Base-by-base conservation (phyloP, 23 tunicate species). In the Styela clava region DNA sequence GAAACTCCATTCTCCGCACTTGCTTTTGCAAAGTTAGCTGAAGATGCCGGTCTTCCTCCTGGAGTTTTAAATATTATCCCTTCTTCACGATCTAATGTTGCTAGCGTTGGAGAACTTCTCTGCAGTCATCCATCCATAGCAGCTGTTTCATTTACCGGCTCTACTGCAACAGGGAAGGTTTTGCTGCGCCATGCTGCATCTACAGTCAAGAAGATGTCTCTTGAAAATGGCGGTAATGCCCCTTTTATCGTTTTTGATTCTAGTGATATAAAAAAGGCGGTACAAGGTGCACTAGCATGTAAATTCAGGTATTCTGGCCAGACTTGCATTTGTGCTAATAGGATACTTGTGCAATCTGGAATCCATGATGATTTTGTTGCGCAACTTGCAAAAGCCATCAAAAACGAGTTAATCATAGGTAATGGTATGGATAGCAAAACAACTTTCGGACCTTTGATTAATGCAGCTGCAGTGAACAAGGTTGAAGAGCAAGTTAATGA, bases 121-220 rank as follows among this genome's bases (percentile, higher is more conserved):
- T 27, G 32, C 9, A n/a, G 33, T 18, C 83, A 79, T 26, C 74
- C 83, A 31, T 61, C 51, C 26, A 33, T 79, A 2, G 73, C 65
- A 31, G 67, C 25, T 28, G 67, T 79, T 21, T 61, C 83, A 26
- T 79, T 79, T 33, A 84, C 88, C 37, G 79, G 79, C 52, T 79
- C 74, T 16, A 79, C 85, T 34, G 52, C 24, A 7, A 80, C 70
- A 19, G 88, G 86, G 51, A 68, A 79, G 28, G 35, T 64, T 26
- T 25, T 84, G 22, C 24, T 79, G 31, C 24, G 31, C 21, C 84
- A 79, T 23, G 69, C 85, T 23, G 76, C 88, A 9, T 30, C 83
- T 31, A 79, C 85, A 21, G 85, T 84, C 61, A 84, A 84, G 78
- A 79, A 79, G 23, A 86, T 84, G 27, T 64, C 88, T 19, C 71